Base-by-base conservation (phyloP, 2,888 invertebrate genomes). In the Lasius platythorax region DNA sequence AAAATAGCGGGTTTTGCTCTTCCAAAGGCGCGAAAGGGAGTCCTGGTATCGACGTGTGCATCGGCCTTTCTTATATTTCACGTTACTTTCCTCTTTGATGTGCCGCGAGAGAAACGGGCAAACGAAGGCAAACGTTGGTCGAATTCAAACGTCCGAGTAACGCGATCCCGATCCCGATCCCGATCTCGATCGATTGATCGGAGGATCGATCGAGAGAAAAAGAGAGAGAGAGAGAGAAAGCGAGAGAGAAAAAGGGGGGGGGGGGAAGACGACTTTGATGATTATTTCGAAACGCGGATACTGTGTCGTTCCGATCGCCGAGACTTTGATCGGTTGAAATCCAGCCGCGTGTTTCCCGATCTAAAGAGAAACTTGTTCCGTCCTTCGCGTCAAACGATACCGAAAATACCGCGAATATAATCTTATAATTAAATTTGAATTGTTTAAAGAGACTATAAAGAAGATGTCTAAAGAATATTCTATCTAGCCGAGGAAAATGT, bases 41-140 rank as follows among this genome's bases (percentile, higher is more conserved):
- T n/a, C n/a, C 79, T 83, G 83, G 30, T 83, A 83, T 79, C 53
- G 83, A 83, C 83, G 70, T 70, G 61, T 78, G 79, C 43, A 61
- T 83, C 83, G 56, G 67, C 40, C 33, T 79, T 70, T 83, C 79
- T 83, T 83, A 70, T 70, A 79, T 78, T 76, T 18, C 12, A 70
- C 33, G 79, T 68, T 79, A 61, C 46, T 58, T 78, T 78, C 28
- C 61, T 68, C 82, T 83, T 83, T 83, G 82, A 83, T 83, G 67
- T 78, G 76, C 30, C 58, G 46, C 46, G 78, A 66, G 46, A 79
- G 63, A 63, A 63, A 8, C 23, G 53, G 68, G 53, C 37, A 75
- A 73, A 82, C 53, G 11, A 30, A 63, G 68, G 53, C 37, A 75
- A 73, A 82, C 53, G 40, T 50, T 78, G 53, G 30, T 81, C 79